Conservation (phyloP, 1,140 invertebrate species). For the Semibalanus balanoides region DNA sequence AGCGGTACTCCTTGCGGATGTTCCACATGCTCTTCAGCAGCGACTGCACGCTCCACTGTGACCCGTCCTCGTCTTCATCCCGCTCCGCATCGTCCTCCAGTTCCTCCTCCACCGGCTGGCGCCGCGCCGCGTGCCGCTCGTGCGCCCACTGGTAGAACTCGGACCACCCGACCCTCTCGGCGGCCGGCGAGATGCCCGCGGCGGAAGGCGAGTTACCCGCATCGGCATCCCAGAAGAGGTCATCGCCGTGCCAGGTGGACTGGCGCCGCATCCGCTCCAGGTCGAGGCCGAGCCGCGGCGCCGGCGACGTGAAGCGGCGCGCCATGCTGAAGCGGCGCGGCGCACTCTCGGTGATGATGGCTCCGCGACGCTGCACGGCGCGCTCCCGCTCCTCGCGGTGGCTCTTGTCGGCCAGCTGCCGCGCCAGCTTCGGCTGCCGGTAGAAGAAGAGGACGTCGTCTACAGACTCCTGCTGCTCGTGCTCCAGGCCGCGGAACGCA, state of each 20-base stretch:
- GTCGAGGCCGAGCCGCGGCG: background rate
- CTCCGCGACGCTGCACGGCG: too few species aligned
- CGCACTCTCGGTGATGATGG: too few species aligned
- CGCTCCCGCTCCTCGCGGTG: background rate
- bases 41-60: background rate
- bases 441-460: background rate
- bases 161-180: background rate
- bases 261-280: too few species aligned
- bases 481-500: background rate
- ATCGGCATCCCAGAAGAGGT: background rate
- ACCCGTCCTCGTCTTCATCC: background rate
- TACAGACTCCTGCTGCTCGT: background rate
- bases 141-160: background rate
- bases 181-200: background rate
- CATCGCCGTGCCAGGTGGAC: background rate
- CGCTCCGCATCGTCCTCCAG: background rate
- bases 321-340: background rate
- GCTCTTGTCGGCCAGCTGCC: background rate
- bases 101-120: background rate
- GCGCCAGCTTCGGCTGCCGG: background rate
- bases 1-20: slow-evolving; percentile 1
- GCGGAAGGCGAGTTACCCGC: background rate
- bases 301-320: too few species aligned
- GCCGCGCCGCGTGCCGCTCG: background rate
- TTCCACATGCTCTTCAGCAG: background rate